phyloP scores from a whole-genome alignment of 2,888 invertebrate species.

The Thyatira batis region DNA sequence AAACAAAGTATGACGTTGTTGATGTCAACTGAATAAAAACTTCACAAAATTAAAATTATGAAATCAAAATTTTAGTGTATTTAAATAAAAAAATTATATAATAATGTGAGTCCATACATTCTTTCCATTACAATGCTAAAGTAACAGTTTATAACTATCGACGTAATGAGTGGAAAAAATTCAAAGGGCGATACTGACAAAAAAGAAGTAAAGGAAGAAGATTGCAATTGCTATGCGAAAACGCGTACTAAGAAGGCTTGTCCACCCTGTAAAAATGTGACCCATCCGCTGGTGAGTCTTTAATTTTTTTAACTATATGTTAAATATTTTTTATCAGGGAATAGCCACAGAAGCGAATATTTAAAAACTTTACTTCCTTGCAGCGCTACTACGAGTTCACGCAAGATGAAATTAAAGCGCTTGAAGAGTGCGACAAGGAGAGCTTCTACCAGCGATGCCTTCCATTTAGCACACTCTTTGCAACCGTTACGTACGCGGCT shows the following conservation, averaged over 20 bases:
- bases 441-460: slow-evolving; percentile 89
- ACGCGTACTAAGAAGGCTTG: slow-evolving; percentile 38
- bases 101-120: slow-evolving; percentile 34
- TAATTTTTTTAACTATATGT: too few relatives aligned
- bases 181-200: slow-evolving; percentile 34
- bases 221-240: slow-evolving; percentile 46
- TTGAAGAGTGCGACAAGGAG: slow-evolving; percentile 89
- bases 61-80: slow-evolving; percentile 23
- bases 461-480: slow-evolving; percentile 85
- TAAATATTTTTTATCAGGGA: too few relatives aligned
- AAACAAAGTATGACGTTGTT: neutral
- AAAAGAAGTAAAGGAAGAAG: slow-evolving; percentile 21
- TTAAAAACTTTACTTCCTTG: too few relatives aligned
- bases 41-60: slow-evolving; percentile 7
- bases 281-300: slow-evolving; percentile 65
- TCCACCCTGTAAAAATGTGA: slow-evolving; percentile 54
- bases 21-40: neutral
- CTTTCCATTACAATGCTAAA: slow-evolving; percentile 34
- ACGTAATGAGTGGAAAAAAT: slow-evolving; percentile 55
- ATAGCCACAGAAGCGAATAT: too few relatives aligned
- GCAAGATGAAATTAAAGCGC: slow-evolving; percentile 86
- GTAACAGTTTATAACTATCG: slow-evolving; percentile 14
- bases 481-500: slow-evolving; percentile 84
- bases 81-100: slow-evolving; percentile 13
- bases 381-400: slow-evolving; percentile 85